Evolutionary conservation across 2,113 vertebrate genomes (phyloP).

Genomic region (Leucoraja erinaceus): DNA sequence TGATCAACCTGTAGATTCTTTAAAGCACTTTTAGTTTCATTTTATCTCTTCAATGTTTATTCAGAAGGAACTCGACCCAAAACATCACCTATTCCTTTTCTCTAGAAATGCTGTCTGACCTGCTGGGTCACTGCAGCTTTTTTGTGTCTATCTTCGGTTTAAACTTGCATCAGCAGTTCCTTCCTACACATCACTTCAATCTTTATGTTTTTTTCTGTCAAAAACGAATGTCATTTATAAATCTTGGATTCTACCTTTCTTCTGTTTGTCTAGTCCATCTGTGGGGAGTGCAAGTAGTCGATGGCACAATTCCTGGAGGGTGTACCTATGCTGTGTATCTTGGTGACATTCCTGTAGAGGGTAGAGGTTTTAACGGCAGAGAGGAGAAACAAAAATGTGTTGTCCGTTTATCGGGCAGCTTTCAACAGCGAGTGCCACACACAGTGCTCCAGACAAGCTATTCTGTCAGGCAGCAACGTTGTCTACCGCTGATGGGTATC

Average conservation of each 20-base stretch:
- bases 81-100: too few species aligned
- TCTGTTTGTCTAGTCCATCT: neutral
- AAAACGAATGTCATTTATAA: neutral
- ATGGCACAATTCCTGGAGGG: too few species aligned
- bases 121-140: too few species aligned
- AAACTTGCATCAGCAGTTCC: too few species aligned
- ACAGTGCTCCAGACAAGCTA: conserved; percentile 46
- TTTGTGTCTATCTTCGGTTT: too few species aligned
- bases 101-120: too few species aligned
- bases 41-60: neutral
- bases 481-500: conserved; percentile 50
- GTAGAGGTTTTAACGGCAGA: too few species aligned
- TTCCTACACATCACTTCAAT: too few species aligned
- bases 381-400: conserved; percentile 20
- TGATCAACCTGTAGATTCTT: neutral
- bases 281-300: too few species aligned
- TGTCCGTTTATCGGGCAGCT: conserved; percentile 10
- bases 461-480: conserved; percentile 49
- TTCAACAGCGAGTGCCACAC: conserved; percentile 45
- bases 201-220: neutral
- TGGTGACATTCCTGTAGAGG: neutral
- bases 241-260: neutral
- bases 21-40: neutral
- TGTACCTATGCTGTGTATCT: neutral
- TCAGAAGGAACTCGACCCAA: too few species aligned